These are phyloP conservation scores for Brachylomia viminalis DNA, from an alignment of 2,888 invertebrate species.

Conservation along the genomic window DNA sequence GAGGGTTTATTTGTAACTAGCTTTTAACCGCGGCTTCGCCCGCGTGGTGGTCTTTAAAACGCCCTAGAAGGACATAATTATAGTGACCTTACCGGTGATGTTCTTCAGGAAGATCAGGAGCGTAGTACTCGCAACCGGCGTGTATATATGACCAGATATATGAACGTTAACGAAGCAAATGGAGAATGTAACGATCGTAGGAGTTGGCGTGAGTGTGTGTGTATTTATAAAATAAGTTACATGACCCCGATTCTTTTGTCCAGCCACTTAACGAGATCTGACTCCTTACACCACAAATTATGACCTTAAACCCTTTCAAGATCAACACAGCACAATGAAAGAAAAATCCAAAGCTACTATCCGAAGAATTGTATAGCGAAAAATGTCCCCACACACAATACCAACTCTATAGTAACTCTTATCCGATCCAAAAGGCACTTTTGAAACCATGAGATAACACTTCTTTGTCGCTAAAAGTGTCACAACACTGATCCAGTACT, in stretches of 20 bases:
- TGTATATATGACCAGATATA: too few species aligned
- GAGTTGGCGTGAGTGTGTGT: not conserved
- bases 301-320: constrained; percentile 4
- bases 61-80: too few species aligned
- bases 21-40: too few species aligned
- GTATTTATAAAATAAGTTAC: not conserved
- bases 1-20: not conserved
- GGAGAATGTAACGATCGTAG: not conserved
- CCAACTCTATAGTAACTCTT: not conserved
- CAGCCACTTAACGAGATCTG: not conserved
- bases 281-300: constrained; percentile 14
- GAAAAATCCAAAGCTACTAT: too few species aligned
- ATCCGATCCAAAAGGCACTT: constrained; percentile 19
- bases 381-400: constrained; percentile 2
- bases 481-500: constrained; percentile 51
- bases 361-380: not conserved
- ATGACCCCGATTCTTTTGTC: not conserved
- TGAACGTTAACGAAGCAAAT: too few species aligned
- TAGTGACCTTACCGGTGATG: too few species aligned
- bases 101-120: too few species aligned
- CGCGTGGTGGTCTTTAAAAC: too few species aligned
- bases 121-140: too few species aligned
- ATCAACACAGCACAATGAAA: constrained; percentile 21
- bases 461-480: constrained; percentile 35
- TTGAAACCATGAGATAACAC: constrained; percentile 24